Evolutionary conservation across 2,797 vertebrate species (phyloP).

Genomic region (Amblyopsis hoosieri): DNA sequence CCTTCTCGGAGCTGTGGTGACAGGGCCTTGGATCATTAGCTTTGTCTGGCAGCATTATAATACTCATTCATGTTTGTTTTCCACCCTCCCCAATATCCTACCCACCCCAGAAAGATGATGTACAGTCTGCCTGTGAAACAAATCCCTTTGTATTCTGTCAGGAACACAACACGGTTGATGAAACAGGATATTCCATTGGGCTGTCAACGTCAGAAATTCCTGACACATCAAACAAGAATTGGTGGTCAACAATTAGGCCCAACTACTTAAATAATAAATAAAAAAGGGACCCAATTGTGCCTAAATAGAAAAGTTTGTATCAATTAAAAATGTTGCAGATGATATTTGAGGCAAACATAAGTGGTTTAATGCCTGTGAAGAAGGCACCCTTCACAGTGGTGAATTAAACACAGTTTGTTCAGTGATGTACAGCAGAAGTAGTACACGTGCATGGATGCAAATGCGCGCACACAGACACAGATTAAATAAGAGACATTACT

Average conservation of each 20-base stretch:
- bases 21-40: slow-evolving; percentile 42
- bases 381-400: neutral
- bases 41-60: slow-evolving; percentile 14
- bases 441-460: too few species aligned
- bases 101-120: slow-evolving; percentile 25
- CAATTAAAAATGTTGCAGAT: neutral
- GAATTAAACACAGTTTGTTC: neutral
- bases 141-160: slow-evolving; percentile 25
- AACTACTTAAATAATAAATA: neutral
- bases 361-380: neutral
- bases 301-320: neutral
- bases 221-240: slow-evolving; percentile 1
- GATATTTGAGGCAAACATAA: neutral
- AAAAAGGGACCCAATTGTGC: neutral
- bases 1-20: slow-evolving; percentile 35
- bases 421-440: neutral
- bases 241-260: slow-evolving; percentile 5
- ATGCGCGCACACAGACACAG: neutral
- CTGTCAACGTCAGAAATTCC: slow-evolving; percentile 27
- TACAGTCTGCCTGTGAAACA: slow-evolving; percentile 36
- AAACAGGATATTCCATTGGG: neutral
- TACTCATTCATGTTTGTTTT: slow-evolving; percentile 21
- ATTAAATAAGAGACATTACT: slow-evolving; percentile 29
- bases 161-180: too few species aligned
- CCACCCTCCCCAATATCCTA: slow-evolving; percentile 11